Evolutionary conservation across 2,888 invertebrate species (phyloP), one percentile per base, ranked within the genome.

Genomic region (Alviniconcha strummeri): DNA sequence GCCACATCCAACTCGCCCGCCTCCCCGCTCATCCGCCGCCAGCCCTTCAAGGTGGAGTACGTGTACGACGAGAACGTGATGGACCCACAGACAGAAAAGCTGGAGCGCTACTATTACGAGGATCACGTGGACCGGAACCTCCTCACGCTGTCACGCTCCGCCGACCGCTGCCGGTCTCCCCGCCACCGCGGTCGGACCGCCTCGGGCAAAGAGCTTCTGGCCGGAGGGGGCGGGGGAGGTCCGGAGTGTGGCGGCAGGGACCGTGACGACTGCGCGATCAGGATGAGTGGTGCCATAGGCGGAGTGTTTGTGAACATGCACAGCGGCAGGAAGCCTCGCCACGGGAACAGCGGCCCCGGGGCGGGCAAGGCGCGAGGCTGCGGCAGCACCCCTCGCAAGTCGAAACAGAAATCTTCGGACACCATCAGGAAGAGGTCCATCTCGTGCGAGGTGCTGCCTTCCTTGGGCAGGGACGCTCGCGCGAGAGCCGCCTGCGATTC

Each of bases 31-130:
- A 6, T 71, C n/a, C 56, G 76, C 15, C 52, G 84, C n/a, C n/a
- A 71, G 13, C 77, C 84, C 13, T 86, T 86, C 77, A 89, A 89
- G 72, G 89, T 92, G 11, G 92, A 92, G 85, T 92, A 92, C 74
- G 88, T 91, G n/a, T 93, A 93, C 80, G 93, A 93, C 83, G 92
- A 92, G 86, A 89, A 89, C 76, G 92, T 92, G 5, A 84, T 92
- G 15, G 92, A 93, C 80, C 89, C 90, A 7, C 90, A 90, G 82
- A 92, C 92, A 2, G 92, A 93, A 85, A 90, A 91, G 80, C 88
- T 92, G 6, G 91, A 92, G 80, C 82, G 91, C 8, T 92, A 90
- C 84, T 91, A 89, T 82, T 91, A 91, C 83, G 90, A 92, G 83
- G 91, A 91, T 71, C 88, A 88, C 72, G 84, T 88, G 60, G 87